A percentile compares a stretch with the other conserved stretches of the same genome.
Evolutionary conservation across 2,797 vertebrate species (phyloP).

Genomic region (Scarus forsteni): DNA sequence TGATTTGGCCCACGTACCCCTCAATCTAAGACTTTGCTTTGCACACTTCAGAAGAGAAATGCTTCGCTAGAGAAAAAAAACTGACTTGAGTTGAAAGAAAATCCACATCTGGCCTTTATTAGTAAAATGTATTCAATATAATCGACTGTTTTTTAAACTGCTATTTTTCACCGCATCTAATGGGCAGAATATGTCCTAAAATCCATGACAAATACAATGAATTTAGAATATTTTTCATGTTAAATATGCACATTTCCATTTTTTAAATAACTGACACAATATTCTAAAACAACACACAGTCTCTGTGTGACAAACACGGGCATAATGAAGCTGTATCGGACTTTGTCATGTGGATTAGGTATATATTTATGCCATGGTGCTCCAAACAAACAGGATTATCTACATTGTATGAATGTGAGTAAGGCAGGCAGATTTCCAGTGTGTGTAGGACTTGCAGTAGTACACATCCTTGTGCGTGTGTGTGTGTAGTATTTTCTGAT

Average conservation of each 20-base stretch:
- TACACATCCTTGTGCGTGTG: slow-evolving; percentile 53
- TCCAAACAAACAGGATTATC: slow-evolving; percentile 77
- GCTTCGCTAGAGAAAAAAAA: too few relatives aligned
- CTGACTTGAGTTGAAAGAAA: too few relatives aligned
- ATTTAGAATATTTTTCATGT: not conserved
- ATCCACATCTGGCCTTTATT: too few relatives aligned
- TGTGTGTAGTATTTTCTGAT: slow-evolving; percentile 68
- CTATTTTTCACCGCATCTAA: not conserved
- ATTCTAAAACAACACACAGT: slow-evolving; percentile 18
- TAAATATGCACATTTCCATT: not conserved
- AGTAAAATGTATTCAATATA: not conserved
- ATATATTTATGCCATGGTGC: slow-evolving; percentile 73
- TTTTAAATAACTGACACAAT: slow-evolving; percentile 35
- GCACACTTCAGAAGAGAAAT: too few relatives aligned
- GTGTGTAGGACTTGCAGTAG: slow-evolving; percentile 36
- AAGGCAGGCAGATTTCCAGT: slow-evolving; percentile 60
- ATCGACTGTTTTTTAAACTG: not conserved
- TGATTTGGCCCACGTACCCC: too few relatives aligned
- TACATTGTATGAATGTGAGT: slow-evolving; percentile 67
- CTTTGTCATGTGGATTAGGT: slow-evolving; percentile 76
- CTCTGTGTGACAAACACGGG: slow-evolving; percentile 45
- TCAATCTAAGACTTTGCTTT: too few relatives aligned
- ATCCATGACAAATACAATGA: not conserved
- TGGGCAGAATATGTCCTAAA: not conserved
- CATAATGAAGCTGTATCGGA: slow-evolving; percentile 66